A percentile compares a stretch with the other conserved stretches of the same genome.
phyloP scores from a whole-genome alignment of 2,113 vertebrate species.

The Struthio camelus region DNA sequence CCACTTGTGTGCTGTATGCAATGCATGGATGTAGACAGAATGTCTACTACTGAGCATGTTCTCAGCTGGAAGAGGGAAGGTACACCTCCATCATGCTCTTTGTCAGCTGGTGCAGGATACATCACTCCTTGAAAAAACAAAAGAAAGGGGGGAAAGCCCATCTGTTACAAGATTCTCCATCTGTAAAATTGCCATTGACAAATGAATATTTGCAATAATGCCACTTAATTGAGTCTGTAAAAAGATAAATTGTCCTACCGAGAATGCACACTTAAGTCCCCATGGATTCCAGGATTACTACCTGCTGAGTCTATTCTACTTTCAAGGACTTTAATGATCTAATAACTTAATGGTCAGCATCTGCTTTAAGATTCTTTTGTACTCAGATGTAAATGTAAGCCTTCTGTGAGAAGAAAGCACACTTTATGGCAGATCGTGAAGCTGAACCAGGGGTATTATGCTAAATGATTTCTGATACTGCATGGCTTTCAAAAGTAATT shows the following conservation, averaged over 20 bases:
- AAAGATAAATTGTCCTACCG: background rate
- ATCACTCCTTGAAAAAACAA: background rate
- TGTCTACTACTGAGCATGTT: background rate
- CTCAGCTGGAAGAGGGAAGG: background rate
- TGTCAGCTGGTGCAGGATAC: constrained; percentile 4
- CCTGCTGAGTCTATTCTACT: background rate
- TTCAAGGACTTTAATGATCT: background rate
- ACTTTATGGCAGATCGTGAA: background rate
- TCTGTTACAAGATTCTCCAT: constrained; percentile 34
- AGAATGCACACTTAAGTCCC: background rate
- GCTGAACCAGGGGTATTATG: background rate
- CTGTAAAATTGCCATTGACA: constrained; percentile 27
- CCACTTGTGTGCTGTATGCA: background rate
- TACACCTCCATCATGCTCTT: background rate
- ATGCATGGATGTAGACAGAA: background rate
- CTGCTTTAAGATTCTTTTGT: background rate
- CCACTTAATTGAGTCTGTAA: constrained; percentile 14
- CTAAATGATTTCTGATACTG: background rate
- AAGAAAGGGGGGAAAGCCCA: background rate
- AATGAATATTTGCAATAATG: constrained; percentile 19
- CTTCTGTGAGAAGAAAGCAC: background rate
- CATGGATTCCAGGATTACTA: constrained; percentile 26
- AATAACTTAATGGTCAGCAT: background rate
- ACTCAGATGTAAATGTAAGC: background rate
- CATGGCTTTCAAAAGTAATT: background rate